Evolutionary conservation across 2,797 vertebrate genomes (phyloP).

Genomic region (Hoplostethus atlanticus): DNA sequence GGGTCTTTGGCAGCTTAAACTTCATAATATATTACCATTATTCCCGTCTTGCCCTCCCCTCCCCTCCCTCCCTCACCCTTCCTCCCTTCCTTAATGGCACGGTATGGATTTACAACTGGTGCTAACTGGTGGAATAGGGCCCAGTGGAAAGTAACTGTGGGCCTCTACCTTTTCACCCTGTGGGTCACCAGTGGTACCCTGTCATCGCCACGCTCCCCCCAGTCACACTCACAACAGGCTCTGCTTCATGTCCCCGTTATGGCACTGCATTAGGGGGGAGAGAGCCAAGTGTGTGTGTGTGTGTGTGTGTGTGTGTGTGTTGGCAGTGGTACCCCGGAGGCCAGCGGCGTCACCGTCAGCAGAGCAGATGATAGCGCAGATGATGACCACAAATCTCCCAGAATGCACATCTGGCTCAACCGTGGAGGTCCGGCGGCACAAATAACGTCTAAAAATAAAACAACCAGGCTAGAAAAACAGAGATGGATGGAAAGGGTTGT

Average conservation of each 20-base stretch:
- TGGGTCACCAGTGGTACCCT: conserved; percentile 61
- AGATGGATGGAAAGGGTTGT: too few species aligned
- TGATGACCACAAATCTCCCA: too few species aligned
- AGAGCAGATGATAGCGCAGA: too few species aligned
- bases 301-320: not conserved
- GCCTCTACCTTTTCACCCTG: conserved; percentile 57
- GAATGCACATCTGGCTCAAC: too few species aligned
- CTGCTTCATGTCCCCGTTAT: conserved; percentile 60
- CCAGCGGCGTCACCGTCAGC: too few species aligned
- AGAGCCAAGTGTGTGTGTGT: conserved; percentile 23
- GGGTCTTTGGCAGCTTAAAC: not conserved
- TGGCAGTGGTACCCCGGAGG: not conserved
- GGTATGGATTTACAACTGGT: conserved; percentile 52
- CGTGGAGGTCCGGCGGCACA: too few species aligned
- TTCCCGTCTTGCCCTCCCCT: not conserved
- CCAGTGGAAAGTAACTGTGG: conserved; percentile 46
- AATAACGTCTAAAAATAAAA: too few species aligned
- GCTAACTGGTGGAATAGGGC: conserved; percentile 25
- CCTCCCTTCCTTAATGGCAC: not conserved
- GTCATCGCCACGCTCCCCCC: conserved; percentile 54
- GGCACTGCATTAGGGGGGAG: conserved; percentile 31
- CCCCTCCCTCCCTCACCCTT: not conserved
- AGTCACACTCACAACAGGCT: conserved; percentile 52
- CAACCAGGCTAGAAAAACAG: too few species aligned
- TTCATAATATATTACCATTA: not conserved